Conservation (phyloP, 2,888 invertebrate genomes). For the Nebria salina region DNA sequence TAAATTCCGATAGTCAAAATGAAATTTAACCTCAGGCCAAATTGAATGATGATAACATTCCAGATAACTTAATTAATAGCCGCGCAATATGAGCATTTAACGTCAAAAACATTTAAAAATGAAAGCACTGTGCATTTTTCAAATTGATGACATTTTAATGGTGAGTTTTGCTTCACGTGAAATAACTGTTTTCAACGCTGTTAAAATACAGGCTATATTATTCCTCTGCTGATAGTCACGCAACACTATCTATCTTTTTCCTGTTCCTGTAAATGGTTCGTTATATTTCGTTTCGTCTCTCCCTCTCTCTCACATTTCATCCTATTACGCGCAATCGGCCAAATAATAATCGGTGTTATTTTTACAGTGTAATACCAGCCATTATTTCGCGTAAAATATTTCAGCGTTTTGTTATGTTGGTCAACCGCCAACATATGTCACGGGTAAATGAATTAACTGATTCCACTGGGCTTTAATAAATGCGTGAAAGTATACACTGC, state of each 20-base stretch:
- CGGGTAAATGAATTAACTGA: background rate
- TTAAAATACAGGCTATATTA: background rate
- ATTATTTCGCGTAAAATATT: background rate
- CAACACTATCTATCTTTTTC: background rate
- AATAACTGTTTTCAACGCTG: background rate
- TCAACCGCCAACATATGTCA: conserved; percentile 1
- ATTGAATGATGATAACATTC: background rate
- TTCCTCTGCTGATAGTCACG: background rate
- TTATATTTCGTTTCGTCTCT: background rate
- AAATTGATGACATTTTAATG: conserved; percentile 1
- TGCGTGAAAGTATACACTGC: background rate
- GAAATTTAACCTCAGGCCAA: background rate
- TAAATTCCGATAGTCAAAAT: background rate
- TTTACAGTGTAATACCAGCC: background rate
- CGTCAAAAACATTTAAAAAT: background rate
- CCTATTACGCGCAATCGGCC: background rate
- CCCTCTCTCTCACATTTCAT: background rate
- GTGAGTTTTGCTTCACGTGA: background rate
- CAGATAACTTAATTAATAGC: background rate
- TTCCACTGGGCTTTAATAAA: background rate
- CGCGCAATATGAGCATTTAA: background rate
- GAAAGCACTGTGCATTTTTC: background rate
- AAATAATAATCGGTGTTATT: background rate
- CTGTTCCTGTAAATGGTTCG: background rate
- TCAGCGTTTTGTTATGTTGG: background rate